A percentile compares a stretch with the other conserved stretches of the same genome.
phyloP scores from a whole-genome alignment of 2,888 invertebrate genomes.

The Philhelius pedissequus region DNA sequence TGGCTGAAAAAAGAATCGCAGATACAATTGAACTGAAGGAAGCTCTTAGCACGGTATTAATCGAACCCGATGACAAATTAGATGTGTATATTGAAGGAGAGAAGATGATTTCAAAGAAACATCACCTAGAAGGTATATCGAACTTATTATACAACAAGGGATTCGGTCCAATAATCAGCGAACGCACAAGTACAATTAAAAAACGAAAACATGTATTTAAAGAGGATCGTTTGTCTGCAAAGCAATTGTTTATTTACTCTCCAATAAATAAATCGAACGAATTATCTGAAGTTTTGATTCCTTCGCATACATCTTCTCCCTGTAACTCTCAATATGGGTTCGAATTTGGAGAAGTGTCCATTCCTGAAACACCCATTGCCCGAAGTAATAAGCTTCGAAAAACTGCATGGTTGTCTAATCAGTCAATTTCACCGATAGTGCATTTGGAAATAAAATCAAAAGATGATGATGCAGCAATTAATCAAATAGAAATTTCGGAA shows the following conservation, averaged over 20 bases:
- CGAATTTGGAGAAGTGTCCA: conserved; percentile 69
- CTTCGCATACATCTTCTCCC: conserved; percentile 45
- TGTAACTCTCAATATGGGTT: conserved; percentile 58
- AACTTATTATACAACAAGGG: conserved; percentile 25
- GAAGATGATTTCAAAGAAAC: conserved; percentile 18
- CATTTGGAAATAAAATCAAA: conserved; percentile 47
- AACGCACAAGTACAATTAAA: conserved; percentile 51
- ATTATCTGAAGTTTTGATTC: conserved; percentile 2
- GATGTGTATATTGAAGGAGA: not conserved
- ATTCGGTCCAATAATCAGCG: conserved; percentile 18
- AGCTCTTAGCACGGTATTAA: not conserved
- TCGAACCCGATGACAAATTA: conserved; percentile 20
- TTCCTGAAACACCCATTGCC: conserved; percentile 81
- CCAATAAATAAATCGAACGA: conserved; percentile 31
- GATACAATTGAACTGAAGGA: conserved; percentile 35
- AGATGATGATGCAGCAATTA: conserved; percentile 16
- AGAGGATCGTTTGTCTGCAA: conserved; percentile 26
- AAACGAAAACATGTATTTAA: conserved; percentile 7
- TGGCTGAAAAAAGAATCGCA: conserved; percentile 25
- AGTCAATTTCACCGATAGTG: conserved; percentile 60
- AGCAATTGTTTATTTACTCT: conserved; percentile 42
- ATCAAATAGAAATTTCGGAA: conserved; percentile 35
- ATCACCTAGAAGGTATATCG: conserved; percentile 18
- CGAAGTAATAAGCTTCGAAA: conserved; percentile 81
- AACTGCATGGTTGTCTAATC: conserved; percentile 81